Conservation (phyloP, 2,113 vertebrate species). For the Gorsachius goisagi region DNA sequence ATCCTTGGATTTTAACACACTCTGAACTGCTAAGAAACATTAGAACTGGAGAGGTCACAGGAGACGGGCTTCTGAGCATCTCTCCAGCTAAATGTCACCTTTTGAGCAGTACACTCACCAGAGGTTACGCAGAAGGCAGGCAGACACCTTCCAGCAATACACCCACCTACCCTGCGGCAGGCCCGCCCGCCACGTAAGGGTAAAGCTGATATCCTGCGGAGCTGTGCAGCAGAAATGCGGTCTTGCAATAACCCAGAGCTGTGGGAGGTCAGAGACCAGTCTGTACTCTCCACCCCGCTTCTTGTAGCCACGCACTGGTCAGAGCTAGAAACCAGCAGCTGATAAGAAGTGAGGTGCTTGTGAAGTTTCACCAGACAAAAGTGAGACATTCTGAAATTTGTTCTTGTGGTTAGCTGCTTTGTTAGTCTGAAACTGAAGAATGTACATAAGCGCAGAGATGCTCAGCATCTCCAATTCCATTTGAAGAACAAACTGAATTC, state of each 20-base stretch:
- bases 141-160: not conserved
- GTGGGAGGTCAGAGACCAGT: not conserved
- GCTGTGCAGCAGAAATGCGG: not conserved
- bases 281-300: not conserved
- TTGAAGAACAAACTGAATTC: not conserved
- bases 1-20: not conserved
- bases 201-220: not conserved
- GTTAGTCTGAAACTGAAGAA: not conserved
- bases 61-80: not conserved
- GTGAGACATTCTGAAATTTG: not conserved
- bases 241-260: not conserved
- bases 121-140: not conserved
- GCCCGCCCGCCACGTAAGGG: not conserved
- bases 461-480: not conserved
- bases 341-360: not conserved
- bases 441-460: not conserved
- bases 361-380: not conserved
- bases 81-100: not conserved
- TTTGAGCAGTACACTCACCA: not conserved
- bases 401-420: not conserved
- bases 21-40: not conserved
- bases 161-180: not conserved
- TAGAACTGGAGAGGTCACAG: not conserved
- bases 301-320: not conserved
- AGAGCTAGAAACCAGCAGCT: not conserved